Evolutionary conservation across 2,888 invertebrate genomes (phyloP).

Genomic region (Zhengitettix transpicula): DNA sequence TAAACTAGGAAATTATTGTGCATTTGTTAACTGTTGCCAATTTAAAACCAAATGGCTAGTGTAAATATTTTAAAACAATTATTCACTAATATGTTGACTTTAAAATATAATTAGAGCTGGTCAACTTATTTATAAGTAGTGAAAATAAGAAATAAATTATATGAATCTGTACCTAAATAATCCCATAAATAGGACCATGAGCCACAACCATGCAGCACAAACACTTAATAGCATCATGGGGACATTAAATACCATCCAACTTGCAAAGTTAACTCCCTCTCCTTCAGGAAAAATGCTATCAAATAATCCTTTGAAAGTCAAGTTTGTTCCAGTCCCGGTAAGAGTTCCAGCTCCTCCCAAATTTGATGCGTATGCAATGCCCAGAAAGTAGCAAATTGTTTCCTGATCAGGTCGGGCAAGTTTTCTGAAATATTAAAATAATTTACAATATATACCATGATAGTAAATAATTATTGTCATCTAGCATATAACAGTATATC

Average conservation of each 20-base stretch:
- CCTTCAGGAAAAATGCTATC: constrained; percentile 40
- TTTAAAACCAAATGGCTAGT: background rate
- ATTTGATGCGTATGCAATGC: constrained; percentile 65
- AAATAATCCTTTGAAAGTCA: constrained; percentile 65
- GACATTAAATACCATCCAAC: constrained; percentile 73
- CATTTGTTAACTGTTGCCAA: background rate
- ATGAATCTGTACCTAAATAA: constrained; percentile 36
- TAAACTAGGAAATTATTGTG: too few relatives aligned
- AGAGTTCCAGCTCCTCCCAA: constrained; percentile 63
- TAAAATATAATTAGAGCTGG: too few relatives aligned
- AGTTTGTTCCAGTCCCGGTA: constrained; percentile 66
- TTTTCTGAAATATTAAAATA: constrained; percentile 3
- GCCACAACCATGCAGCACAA: constrained; percentile 55
- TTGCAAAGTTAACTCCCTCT: constrained; percentile 57
- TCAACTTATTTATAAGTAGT: background rate
- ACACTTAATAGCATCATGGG: constrained; percentile 72
- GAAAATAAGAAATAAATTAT: background rate
- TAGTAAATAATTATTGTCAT: too few relatives aligned
- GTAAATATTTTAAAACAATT: too few relatives aligned
- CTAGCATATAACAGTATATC: background rate
- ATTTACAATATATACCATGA: constrained; percentile 2
- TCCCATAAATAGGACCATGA: constrained; percentile 70
- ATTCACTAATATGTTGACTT: too few relatives aligned
- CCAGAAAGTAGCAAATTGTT: constrained; percentile 61
- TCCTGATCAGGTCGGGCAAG: constrained; percentile 44